Percentiles rank a stretch among this genome's conserved stretches.
phyloP scores from a whole-genome alignment of 2,888 invertebrate species.

The Eilema griseolum region DNA sequence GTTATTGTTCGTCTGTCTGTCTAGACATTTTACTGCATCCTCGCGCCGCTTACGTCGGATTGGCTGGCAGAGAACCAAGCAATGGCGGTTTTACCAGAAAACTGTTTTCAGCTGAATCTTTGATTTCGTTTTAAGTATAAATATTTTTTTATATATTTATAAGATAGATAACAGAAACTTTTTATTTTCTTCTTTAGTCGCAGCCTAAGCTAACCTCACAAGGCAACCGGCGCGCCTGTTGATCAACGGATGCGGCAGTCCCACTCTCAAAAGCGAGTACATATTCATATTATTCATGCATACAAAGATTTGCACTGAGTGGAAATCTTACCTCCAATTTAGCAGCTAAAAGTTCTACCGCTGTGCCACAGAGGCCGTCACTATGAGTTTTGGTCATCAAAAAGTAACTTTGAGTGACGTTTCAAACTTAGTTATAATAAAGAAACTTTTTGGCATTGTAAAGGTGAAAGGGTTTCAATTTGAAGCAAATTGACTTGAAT shows the following conservation, averaged over 20 bases:
- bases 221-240: too few species aligned
- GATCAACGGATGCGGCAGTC: too few species aligned
- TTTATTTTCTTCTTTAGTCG: too few species aligned
- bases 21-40: conserved; percentile 49
- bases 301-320: too few species aligned
- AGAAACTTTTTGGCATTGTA: background rate
- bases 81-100: conserved; percentile 9
- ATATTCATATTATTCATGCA: too few species aligned
- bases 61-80: conserved; percentile 27
- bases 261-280: too few species aligned
- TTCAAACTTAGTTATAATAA: background rate
- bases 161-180: background rate
- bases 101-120: conserved; percentile 1
- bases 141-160: background rate
- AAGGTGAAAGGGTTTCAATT: conserved; percentile 2
- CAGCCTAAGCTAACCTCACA: too few species aligned
- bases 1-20: conserved; percentile 42
- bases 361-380: background rate
- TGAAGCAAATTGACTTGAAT: conserved; percentile 2
- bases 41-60: conserved; percentile 16
- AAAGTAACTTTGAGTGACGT: conserved; percentile 1
- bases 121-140: background rate
- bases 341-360: too few species aligned
- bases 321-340: too few species aligned
- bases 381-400: background rate